Conservation (phyloP, 2,113 vertebrate genomes). For the Gnathonemus echidnorhynchus region DNA sequence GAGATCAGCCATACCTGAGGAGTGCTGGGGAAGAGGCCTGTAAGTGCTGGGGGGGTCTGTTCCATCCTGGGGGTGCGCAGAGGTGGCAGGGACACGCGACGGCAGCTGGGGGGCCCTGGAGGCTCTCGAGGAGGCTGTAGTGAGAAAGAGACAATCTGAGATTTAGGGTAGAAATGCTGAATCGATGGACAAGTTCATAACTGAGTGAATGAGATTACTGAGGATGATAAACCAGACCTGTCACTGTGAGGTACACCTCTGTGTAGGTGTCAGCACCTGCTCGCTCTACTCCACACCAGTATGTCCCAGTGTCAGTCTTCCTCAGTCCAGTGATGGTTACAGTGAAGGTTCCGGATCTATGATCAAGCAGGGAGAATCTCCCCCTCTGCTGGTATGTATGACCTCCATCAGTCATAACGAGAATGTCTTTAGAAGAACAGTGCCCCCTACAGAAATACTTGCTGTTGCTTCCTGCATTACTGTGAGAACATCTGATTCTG, state of each 20-base stretch:
- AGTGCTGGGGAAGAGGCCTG: not conserved
- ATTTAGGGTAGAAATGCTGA: not conserved
- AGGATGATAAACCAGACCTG: not conserved
- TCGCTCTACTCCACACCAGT: constrained; percentile 19
- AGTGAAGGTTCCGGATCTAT: constrained; percentile 4
- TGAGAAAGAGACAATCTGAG: not conserved
- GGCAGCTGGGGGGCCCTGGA: too few species aligned
- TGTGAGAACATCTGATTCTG: not conserved
- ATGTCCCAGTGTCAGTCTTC: constrained; percentile 16
- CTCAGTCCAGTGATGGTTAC: constrained; percentile 9
- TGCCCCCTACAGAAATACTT: not conserved
- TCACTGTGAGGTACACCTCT: constrained; percentile 4
- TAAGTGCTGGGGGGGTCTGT: not conserved
- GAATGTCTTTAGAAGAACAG: not conserved
- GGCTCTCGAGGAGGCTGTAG: too few species aligned
- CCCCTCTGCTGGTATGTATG: not conserved
- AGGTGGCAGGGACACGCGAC: too few species aligned
- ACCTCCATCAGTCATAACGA: not conserved
- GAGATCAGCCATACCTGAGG: not conserved
- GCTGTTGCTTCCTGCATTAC: not conserved
- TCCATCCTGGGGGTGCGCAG: not conserved
- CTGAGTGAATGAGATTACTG: not conserved
- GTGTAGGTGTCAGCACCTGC: not conserved
- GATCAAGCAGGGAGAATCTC: not conserved
- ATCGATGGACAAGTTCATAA: not conserved